Percentiles rank a stretch among this genome's conserved stretches.
Conservation (phyloP, 2,113 vertebrate species). For the Mormoops blainvillei region DNA sequence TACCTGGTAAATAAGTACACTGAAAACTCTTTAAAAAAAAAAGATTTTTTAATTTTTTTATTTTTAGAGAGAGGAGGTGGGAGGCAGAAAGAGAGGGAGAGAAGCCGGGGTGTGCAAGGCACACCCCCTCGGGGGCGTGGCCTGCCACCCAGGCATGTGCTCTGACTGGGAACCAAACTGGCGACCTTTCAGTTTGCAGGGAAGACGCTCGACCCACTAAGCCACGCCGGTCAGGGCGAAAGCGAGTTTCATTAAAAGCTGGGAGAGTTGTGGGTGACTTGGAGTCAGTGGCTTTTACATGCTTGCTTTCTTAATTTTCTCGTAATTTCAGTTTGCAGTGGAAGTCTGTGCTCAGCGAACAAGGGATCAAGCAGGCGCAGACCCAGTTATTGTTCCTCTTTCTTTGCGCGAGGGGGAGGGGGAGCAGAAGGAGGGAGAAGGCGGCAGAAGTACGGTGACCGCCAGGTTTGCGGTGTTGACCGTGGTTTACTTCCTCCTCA, state of each 20-base stretch:
- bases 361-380: neutral
- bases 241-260: neutral
- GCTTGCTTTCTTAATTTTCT: neutral
- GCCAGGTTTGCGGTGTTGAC: neutral
- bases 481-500: neutral
- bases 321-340: neutral
- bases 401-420: too few species aligned
- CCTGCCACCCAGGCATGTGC: too few species aligned
- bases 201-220: too few species aligned
- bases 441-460: neutral
- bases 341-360: neutral
- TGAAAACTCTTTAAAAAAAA: neutral
- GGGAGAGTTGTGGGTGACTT: neutral
- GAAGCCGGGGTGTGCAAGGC: too few species aligned
- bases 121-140: too few species aligned
- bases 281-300: neutral
- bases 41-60: too few species aligned
- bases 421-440: neutral
- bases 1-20: neutral
- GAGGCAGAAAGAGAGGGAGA: too few species aligned
- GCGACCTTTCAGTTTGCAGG: too few species aligned
- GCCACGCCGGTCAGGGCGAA: too few species aligned
- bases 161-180: too few species aligned
- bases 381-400: neutral
- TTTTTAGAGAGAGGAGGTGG: too few species aligned